Evolutionary conservation across 2,888 invertebrate species (phyloP).

Genomic region (Pyralis farinalis): DNA sequence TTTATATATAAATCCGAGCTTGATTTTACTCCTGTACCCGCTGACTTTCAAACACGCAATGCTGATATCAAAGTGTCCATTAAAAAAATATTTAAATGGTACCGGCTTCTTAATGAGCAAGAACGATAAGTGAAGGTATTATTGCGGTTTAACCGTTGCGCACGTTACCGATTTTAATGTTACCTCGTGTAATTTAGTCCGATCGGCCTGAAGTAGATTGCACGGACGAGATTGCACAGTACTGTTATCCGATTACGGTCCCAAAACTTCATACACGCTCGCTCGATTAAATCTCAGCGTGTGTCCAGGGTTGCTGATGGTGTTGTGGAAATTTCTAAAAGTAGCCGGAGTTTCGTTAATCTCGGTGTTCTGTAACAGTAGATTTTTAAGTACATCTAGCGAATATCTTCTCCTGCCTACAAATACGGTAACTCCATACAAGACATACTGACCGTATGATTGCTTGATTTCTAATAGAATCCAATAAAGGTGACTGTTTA

Average conservation of each 20-base stretch:
- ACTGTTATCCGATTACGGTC: conserved; percentile 22
- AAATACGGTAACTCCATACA: no score
- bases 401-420: no score
- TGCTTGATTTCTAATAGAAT: no score
- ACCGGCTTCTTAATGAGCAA: not conserved
- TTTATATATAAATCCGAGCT: no score
- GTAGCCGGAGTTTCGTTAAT: no score
- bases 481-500: no score
- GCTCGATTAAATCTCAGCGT: conserved; percentile 30
- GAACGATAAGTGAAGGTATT: not conserved
- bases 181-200: conserved; percentile 1
- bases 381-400: no score
- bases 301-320: conserved; percentile 1
- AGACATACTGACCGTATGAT: no score
- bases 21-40: not conserved
- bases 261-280: conserved; percentile 22
- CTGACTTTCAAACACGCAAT: conserved; percentile 14
- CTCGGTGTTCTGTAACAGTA: no score
- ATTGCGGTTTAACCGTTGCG: not conserved
- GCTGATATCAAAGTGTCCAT: not conserved
- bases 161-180: conserved; percentile 7
- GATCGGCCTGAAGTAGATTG: conserved; percentile 3
- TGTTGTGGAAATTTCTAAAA: no score
- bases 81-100: not conserved
- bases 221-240: conserved; percentile 1